phyloP scores from a whole-genome alignment of 2,113 vertebrate genomes.

The Rhinolophus sinicus region DNA sequence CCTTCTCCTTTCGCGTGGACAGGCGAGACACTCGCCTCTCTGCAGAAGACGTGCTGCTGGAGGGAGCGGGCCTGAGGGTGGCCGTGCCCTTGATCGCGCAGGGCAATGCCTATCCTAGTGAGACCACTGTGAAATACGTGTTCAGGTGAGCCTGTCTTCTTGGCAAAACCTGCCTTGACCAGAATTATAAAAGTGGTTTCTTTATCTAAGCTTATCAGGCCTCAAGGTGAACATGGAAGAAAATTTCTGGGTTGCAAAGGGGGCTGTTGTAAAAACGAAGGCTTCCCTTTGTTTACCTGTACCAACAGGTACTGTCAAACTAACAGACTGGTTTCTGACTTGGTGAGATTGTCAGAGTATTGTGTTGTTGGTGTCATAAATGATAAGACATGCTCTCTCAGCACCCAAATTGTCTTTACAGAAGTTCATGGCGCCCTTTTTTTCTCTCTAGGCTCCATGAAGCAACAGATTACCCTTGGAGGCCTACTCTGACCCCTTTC shows the following conservation, averaged over 20 bases:
- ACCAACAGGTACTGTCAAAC: neutral
- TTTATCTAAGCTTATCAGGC: slow-evolving; percentile 26
- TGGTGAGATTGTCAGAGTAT: neutral
- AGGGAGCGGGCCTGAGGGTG: slow-evolving; percentile 91
- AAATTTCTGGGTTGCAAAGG: neutral
- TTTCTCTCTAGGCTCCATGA: slow-evolving; percentile 91
- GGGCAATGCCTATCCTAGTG: slow-evolving; percentile 95
- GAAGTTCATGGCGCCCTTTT: neutral
- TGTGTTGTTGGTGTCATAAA: neutral
- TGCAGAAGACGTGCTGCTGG: slow-evolving; percentile 95
- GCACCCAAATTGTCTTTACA: neutral
- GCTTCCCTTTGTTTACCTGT: neutral
- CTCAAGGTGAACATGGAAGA: neutral
- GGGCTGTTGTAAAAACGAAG: neutral
- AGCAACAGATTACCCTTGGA: slow-evolving; percentile 95
- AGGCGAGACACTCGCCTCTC: slow-evolving; percentile 94
- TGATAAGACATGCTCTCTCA: neutral
- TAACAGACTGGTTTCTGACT: neutral
- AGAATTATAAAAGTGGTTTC: neutral
- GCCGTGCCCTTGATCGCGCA: slow-evolving; percentile 96
- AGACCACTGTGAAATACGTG: slow-evolving; percentile 89
- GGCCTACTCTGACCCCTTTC: slow-evolving; percentile 89
- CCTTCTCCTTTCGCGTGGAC: slow-evolving; percentile 93
- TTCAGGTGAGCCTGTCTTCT: slow-evolving; percentile 90
- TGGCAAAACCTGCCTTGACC: neutral